Conservation (phyloP, 2,797 vertebrate genomes). For the Poecilia gillii region DNA sequence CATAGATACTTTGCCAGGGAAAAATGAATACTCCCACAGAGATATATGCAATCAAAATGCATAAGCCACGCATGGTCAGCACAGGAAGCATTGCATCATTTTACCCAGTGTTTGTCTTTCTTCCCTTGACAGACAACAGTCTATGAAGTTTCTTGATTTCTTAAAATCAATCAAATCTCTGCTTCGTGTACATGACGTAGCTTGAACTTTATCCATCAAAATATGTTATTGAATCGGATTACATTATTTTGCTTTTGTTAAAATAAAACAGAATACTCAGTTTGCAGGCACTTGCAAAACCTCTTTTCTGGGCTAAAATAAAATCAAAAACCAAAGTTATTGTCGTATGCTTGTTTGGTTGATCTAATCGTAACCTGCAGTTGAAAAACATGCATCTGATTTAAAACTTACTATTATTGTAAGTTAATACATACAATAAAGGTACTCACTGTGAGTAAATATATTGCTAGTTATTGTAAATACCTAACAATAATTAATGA, state of each 20-base stretch:
- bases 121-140: constrained; percentile 38
- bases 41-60: constrained; percentile 82
- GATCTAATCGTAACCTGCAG: not conserved
- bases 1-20: constrained; percentile 75
- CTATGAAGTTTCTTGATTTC: constrained; percentile 12
- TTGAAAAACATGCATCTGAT: not conserved
- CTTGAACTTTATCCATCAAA: not conserved
- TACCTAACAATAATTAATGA: not conserved
- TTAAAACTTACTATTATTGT: not conserved
- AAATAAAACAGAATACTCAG: not conserved
- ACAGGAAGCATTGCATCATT: constrained; percentile 53
- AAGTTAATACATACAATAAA: too few species aligned
- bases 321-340: not conserved
- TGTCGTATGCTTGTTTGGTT: not conserved
- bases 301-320: not conserved
- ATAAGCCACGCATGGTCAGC: constrained; percentile 73
- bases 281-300: not conserved
- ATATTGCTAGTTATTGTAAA: not conserved
- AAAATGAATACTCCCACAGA: constrained; percentile 72
- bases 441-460: not conserved
- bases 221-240: not conserved
- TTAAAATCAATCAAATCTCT: not conserved
- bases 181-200: not conserved
- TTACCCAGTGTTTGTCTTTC: constrained; percentile 16
- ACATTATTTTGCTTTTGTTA: not conserved